Evolutionary conservation across 2,888 invertebrate species (phyloP).

Genomic region (Drosophila sordidula): DNA sequence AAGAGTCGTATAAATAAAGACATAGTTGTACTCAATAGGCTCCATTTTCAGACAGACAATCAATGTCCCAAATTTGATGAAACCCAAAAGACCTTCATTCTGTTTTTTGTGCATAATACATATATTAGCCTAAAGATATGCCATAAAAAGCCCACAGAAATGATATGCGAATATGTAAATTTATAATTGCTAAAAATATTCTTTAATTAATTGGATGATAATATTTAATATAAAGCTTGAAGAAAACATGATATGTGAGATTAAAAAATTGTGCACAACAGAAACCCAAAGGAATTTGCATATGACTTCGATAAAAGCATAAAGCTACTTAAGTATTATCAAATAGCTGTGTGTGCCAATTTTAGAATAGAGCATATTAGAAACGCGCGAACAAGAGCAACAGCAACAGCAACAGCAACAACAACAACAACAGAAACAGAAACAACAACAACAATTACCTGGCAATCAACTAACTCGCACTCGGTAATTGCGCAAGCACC

Average conservation of each 20-base stretch:
- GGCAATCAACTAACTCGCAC: constrained; percentile 31
- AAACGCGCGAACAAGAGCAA: constrained; percentile 14
- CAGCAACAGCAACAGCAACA: constrained; percentile 8
- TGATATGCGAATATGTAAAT: constrained; percentile 14
- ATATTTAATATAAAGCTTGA: not conserved
- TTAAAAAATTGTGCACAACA: not conserved
- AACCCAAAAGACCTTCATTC: not conserved
- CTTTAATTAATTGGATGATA: constrained; percentile 24
- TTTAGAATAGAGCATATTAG: constrained; percentile 21
- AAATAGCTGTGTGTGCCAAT: not conserved
- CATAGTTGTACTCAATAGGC: not conserved
- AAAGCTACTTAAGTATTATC: not conserved
- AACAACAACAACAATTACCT: constrained; percentile 22
- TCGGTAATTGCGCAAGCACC: constrained; percentile 51
- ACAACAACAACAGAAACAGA: not conserved
- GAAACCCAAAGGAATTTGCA: not conserved
- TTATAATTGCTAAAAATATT: constrained; percentile 3
- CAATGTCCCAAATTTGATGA: not conserved
- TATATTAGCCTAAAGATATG: not conserved
- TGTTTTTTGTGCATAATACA: constrained; percentile 1
- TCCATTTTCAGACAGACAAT: not conserved
- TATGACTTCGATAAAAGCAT: not conserved
- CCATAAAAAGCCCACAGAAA: not conserved
- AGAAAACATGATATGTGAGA: not conserved
- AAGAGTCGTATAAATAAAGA: not conserved